Evolutionary conservation across 2,113 vertebrate species (phyloP).

Genomic region (Ondatra zibethicus): DNA sequence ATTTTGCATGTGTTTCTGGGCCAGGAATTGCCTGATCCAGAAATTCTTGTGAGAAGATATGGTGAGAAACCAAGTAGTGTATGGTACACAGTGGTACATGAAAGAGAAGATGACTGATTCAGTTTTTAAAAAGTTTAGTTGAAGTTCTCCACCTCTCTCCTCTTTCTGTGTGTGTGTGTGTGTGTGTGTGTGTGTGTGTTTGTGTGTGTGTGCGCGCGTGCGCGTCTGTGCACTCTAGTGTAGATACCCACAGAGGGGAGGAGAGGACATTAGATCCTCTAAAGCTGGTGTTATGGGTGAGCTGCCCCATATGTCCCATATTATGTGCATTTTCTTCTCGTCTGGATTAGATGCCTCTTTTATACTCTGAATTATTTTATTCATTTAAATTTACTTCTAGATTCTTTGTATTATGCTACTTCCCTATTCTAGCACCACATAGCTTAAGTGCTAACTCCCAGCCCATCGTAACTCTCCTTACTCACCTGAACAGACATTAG

Average conservation of each 20-base stretch:
- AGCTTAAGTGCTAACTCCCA: background rate
- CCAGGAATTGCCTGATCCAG: background rate
- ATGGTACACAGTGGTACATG: background rate
- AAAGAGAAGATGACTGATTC: background rate
- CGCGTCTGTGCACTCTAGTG: background rate
- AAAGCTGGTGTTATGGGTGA: background rate
- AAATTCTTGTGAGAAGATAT: background rate
- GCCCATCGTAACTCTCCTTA: background rate
- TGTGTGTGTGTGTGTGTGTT: background rate
- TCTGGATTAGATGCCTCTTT: background rate
- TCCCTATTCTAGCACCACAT: background rate
- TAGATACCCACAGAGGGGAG: too few relatives aligned
- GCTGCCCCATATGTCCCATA: background rate
- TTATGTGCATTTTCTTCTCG: background rate
- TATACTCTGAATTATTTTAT: conserved; percentile 9
- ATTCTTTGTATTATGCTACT: background rate
- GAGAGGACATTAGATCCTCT: background rate
- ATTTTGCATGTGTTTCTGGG: background rate
- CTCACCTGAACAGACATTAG: background rate
- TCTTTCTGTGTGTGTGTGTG: background rate
- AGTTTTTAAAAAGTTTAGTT: background rate
- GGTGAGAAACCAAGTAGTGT: background rate
- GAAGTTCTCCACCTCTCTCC: background rate
- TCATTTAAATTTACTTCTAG: background rate
- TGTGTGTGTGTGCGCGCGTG: background rate